Base-by-base conservation (phyloP, 2,797 vertebrate genomes). In the Prunella strophiata region DNA sequence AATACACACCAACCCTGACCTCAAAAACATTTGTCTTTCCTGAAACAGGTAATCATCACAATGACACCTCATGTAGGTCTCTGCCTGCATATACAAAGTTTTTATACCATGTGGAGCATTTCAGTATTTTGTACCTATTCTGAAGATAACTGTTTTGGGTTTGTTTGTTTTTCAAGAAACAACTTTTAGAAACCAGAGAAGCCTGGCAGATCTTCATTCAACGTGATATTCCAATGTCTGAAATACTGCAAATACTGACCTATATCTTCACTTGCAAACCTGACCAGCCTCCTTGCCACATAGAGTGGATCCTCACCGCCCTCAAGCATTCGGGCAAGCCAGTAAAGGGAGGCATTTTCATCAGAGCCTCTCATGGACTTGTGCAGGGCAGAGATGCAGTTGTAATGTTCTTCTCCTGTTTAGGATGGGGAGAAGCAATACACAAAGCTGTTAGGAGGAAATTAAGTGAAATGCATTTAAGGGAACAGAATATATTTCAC, bases 321-420 rank as follows among this genome's bases (percentile, higher is more conserved):
- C 97, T 99, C 99, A 40, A 99, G 98, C 99, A 99, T 99, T 89
- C 99, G 98, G 32, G 98, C 99, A 85, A 99, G 98, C 99, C 99
- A 99, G 97, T 99, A 99, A 80, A 99, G 98, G 58, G 99, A 98
- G 29, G 99, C 99, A 0, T 99, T 99, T 94, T 98, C 98, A 79
- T 99, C 98, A 0, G 99, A 99, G 93, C 99, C 99, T 86, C 99
- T 98, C 99, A 99, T 98, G 2, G 99, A 99, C 96, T 99, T 99
- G 90, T 99, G 99, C 38, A 99, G 97, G 3, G 99, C 99, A 14
- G 99, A 99, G 97, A 99, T 99, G 93, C 99, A 99, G 97, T 99
- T 99, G 97, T 98, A 99, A 97, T 99, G 99, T 73, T 99, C 99
- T 86, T 99, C 99, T 61, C 83, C 87, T 91, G 1, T 93, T 95